These are phyloP conservation scores for Sciurus vulgaris DNA, from an alignment of 2,797 vertebrate species.

Conservation along the genomic window DNA sequence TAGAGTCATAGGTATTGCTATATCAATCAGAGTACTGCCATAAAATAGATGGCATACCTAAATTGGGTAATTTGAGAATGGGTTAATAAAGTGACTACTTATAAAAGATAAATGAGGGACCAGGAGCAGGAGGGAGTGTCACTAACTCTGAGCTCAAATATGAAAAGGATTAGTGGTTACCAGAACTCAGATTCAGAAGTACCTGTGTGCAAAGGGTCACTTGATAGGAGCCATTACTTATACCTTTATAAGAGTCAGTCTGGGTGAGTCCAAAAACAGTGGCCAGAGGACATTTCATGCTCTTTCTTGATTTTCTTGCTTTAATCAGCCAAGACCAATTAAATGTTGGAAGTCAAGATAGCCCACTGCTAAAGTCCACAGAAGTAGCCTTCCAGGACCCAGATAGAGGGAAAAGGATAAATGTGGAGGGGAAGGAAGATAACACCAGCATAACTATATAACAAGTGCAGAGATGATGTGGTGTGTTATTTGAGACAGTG, in stretches of 20 bases:
- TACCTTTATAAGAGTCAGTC: not conserved
- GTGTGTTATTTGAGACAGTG: not conserved
- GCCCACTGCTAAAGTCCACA: not conserved
- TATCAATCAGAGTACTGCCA: not conserved
- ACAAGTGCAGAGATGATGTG: not conserved
- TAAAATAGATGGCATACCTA: constrained; percentile 32
- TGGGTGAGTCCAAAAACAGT: not conserved
- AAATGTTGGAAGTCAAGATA: not conserved
- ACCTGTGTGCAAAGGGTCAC: not conserved
- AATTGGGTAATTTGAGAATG: not conserved
- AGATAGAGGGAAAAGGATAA: not conserved
- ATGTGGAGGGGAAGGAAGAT: not conserved
- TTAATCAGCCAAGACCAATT: not conserved
- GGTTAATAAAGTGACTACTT: constrained; percentile 55
- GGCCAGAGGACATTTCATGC: too few relatives aligned
- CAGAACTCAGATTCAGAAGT: not conserved
- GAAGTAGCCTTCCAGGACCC: not conserved
- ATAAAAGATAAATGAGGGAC: constrained; percentile 28
- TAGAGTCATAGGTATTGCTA: not conserved
- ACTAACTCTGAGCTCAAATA: not conserved
- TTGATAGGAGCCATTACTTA: not conserved
- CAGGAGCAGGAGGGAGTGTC: not conserved
- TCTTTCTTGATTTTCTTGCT: not conserved
- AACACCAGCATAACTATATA: not conserved
- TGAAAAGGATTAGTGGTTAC: not conserved